A percentile compares a stretch with the other conserved stretches of the same genome.
Conservation (phyloP, 1,140 invertebrate genomes). For the Drosophila nigromelanica region DNA sequence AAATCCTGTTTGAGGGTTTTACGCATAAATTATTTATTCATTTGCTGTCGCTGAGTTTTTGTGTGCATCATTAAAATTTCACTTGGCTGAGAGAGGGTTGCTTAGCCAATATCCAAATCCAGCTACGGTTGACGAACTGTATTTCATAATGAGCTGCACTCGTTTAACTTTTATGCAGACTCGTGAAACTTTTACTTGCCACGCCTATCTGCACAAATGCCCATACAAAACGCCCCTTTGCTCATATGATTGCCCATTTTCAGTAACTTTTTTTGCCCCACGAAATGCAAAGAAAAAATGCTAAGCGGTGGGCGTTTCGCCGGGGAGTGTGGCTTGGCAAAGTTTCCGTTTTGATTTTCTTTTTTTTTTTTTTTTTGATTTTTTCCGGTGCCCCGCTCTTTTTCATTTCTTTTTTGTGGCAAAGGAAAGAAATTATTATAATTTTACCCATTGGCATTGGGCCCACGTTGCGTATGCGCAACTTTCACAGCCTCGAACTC, state of each 20-base stretch:
- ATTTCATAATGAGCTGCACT: slow-evolving; percentile 64
- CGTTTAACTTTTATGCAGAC: slow-evolving; percentile 16
- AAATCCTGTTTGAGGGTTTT: slow-evolving; percentile 33
- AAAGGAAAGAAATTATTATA: slow-evolving; percentile 48
- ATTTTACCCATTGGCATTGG: slow-evolving; percentile 41
- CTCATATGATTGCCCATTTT: slow-evolving; percentile 31
- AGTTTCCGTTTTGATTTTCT: slow-evolving; percentile 33
- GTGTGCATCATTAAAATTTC: slow-evolving; percentile 71
- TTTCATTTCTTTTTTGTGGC: slow-evolving; percentile 40
- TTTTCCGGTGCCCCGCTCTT: slow-evolving; percentile 51
- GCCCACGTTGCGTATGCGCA: slow-evolving; percentile 62
- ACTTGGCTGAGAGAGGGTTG: slow-evolving; percentile 5
- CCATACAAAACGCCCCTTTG: not conserved
- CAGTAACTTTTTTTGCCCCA: slow-evolving; percentile 31
- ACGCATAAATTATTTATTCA: slow-evolving; percentile 81
- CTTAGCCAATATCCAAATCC: not conserved
- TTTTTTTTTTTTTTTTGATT: slow-evolving; percentile 54
- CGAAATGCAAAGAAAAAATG: slow-evolving; percentile 12
- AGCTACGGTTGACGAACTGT: slow-evolving; percentile 31
- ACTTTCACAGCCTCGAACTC: slow-evolving; percentile 37
- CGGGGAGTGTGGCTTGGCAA: slow-evolving; percentile 14
- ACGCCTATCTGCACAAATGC: slow-evolving; percentile 6
- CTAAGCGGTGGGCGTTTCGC: slow-evolving; percentile 7
- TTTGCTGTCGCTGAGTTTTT: slow-evolving; percentile 64
- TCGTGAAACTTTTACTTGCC: slow-evolving; percentile 14